Evolutionary conservation across 1,140 invertebrate genomes (phyloP).

Genomic region (Adelges cooleyi): DNA sequence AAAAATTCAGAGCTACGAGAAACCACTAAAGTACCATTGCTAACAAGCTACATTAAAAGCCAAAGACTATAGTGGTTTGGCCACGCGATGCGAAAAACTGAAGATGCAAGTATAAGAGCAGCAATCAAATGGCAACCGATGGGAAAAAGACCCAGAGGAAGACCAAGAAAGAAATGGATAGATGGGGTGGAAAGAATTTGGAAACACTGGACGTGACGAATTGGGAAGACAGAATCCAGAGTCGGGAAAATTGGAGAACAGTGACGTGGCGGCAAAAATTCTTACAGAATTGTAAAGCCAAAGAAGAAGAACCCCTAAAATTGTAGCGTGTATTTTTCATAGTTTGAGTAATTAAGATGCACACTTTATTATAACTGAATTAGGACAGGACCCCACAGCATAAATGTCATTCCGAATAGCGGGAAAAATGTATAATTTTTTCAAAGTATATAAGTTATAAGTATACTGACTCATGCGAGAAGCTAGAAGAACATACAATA

Average conservation of each 20-base stretch:
- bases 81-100: constrained; percentile 3
- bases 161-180: constrained; percentile 5
- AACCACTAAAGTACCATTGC: neutral
- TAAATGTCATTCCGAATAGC: no score
- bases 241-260: neutral
- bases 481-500: no score
- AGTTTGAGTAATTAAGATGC: no score
- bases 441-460: no score
- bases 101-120: constrained; percentile 1
- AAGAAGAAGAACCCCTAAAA: neutral
- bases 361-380: no score
- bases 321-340: no score
- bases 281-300: neutral
- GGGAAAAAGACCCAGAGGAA: constrained; percentile 16
- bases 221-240: neutral
- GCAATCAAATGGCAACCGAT: neutral
- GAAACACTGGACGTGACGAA: neutral
- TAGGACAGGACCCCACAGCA: no score
- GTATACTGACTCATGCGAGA: no score
- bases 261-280: neutral
- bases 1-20: neutral
- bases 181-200: constrained; percentile 3
- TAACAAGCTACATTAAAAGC: constrained; percentile 5
- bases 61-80: constrained; percentile 20
- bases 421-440: no score